These are phyloP conservation scores for Masnerella sp. DNA, from an alignment of 2,888 invertebrate species.

Conservation along the genomic window DNA sequence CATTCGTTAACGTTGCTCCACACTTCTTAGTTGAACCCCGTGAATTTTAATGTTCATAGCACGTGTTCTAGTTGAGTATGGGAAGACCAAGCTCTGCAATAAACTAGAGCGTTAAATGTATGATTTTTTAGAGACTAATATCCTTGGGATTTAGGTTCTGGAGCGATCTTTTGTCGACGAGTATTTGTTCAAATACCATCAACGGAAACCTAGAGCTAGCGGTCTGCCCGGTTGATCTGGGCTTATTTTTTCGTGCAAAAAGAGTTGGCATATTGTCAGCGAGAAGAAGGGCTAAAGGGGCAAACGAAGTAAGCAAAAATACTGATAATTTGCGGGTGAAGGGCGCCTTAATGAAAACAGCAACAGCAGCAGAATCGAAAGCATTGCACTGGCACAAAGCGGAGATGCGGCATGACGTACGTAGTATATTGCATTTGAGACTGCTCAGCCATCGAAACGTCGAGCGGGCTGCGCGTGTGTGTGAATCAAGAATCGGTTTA, in stretches of 20 bases:
- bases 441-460: slow-evolving; percentile 63
- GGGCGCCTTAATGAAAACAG: slow-evolving; percentile 48
- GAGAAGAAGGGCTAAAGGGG: slow-evolving; percentile 20
- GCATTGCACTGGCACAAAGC: slow-evolving; percentile 39
- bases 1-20: slow-evolving; percentile 17
- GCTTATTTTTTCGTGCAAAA: background rate
- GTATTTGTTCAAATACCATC: too few species aligned
- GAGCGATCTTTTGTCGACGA: too few species aligned
- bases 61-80: too few species aligned
- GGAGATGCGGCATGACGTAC: slow-evolving; percentile 56
- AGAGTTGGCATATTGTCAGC: slow-evolving; percentile 1
- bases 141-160: too few species aligned
- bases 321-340: slow-evolving; percentile 38
- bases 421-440: slow-evolving; percentile 56
- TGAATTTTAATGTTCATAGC: slow-evolving; percentile 17
- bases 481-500: slow-evolving; percentile 64
- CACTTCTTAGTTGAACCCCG: slow-evolving; percentile 19
- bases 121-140: too few species aligned
- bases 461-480: slow-evolving; percentile 55
- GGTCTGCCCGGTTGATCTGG: slow-evolving; percentile 16
- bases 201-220: too few species aligned
- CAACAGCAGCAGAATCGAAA: slow-evolving; percentile 35
- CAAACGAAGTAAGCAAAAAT: slow-evolving; percentile 48
- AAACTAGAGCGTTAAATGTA: background rate
- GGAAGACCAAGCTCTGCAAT: background rate